Conservation (phyloP, 2,113 vertebrate species). For the Lagopus muta region DNA sequence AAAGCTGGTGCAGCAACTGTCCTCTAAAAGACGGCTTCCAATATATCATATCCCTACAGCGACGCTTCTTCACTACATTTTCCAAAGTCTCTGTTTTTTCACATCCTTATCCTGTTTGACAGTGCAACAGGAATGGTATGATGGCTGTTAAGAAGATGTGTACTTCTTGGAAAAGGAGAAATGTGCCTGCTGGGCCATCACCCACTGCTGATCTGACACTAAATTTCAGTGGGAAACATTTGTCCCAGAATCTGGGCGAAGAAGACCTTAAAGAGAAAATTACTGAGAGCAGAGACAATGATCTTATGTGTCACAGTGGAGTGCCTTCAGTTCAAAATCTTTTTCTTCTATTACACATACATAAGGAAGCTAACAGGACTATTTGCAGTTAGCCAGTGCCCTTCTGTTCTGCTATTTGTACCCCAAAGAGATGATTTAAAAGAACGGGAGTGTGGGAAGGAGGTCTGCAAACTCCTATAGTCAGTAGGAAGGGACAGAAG, state of each 20-base stretch:
- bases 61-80: neutral
- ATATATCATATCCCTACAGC: neutral
- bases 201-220: neutral
- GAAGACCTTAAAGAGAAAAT: neutral
- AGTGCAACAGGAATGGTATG: neutral
- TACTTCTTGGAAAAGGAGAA: conserved; percentile 26
- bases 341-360: neutral
- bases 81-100: neutral
- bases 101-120: neutral
- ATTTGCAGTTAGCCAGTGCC: neutral
- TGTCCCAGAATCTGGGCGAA: neutral
- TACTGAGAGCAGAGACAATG: conserved; percentile 1
- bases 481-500: neutral
- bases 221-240: neutral
- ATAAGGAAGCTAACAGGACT: neutral
- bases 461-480: neutral
- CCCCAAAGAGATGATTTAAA: neutral
- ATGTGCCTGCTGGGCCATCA: neutral
- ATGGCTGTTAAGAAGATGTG: neutral
- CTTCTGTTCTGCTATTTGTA: neutral
- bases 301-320: neutral
- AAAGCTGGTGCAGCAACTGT: neutral
- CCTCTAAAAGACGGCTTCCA: accelerated
- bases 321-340: neutral
- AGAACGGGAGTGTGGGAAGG: neutral